Evolutionary conservation across 1,140 invertebrate species (phyloP), one percentile per base, ranked within the genome.

Genomic region (Drosophila trapezifrons): DNA sequence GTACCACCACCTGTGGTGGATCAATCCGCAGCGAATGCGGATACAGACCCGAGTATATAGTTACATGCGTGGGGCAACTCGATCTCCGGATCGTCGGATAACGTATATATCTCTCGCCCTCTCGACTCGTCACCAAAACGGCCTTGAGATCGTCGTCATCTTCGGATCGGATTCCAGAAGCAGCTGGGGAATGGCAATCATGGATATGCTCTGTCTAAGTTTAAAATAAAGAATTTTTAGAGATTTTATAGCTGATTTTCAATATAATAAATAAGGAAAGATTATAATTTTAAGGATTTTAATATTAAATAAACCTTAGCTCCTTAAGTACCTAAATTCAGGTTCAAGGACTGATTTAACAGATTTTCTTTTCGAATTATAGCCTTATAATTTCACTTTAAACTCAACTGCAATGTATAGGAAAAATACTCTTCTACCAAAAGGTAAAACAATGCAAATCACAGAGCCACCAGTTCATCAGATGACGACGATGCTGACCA

Each of bases 41-140:
- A 75, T 75, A 49, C 72, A 38, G 43, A 43, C 29, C 47, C 35
- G 35, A 54, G 54, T 59, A 37, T 64, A 58, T 47, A 59, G 72
- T 76, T 67, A 67, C 72, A 76, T 67, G 74, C 62, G 62, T 76
- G 72, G 60, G 67, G 57, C 38, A 65, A 52, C 45, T 35, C 27
- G 29, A 40, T n/a, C 4, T 12, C n/a, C 1, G 20, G 18, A 60
- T 15, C 0, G 10, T 18, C 6, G 40, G 13, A 15, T n/a, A 29
- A 58, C 17, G 20, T 32, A 46, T 47, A 71, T 43, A 71, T 37
- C 10, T 73, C 5, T 57, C 4, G 20, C 27, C 25, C 45, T 71
- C 66, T 47, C 51, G 38, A 63, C 69, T 73, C 57, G 56, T 51
- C 51, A 64, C 42, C 40, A 45, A 35, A 1, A 25, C 47, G 56